These are phyloP conservation scores for Hippoglossus hippoglossus DNA, from an alignment of 2,797 vertebrate genomes.

Conservation along the genomic window DNA sequence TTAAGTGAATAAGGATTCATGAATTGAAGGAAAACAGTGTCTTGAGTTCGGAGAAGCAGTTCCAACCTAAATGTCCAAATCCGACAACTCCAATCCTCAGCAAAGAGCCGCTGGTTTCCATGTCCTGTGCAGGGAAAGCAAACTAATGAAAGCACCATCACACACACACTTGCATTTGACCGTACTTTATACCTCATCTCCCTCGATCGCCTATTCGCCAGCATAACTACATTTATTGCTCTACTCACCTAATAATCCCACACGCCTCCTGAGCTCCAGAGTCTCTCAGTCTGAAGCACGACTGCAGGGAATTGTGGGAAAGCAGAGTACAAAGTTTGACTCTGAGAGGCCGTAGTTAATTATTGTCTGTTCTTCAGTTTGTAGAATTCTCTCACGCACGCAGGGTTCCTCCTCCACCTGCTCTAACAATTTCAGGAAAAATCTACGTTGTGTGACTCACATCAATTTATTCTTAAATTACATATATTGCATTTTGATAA, in stretches of 20 bases:
- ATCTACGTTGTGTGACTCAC: not conserved
- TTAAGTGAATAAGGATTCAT: not conserved
- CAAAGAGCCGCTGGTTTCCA: slow-evolving; percentile 60
- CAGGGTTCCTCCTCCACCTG: too few species aligned
- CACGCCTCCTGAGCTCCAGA: slow-evolving; percentile 13
- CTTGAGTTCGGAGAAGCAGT: not conserved
- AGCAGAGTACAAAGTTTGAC: slow-evolving; percentile 78
- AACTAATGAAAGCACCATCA: slow-evolving; percentile 23
- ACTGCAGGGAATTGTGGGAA: slow-evolving; percentile 49
- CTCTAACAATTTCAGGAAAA: not conserved
- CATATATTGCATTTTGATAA: not conserved
- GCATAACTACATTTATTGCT: slow-evolving; percentile 52
- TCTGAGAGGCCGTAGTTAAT: slow-evolving; percentile 74
- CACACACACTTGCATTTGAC: slow-evolving; percentile 15
- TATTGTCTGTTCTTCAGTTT: slow-evolving; percentile 60
- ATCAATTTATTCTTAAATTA: not conserved
- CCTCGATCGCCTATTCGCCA: not conserved
- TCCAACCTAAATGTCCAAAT: slow-evolving; percentile 85
- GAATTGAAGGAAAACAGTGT: slow-evolving; percentile 2
- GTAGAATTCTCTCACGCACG: not conserved
- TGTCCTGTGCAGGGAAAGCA: slow-evolving; percentile 57
- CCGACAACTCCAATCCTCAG: slow-evolving; percentile 83
- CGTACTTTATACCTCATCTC: slow-evolving; percentile 21
- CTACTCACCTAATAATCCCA: slow-evolving; percentile 62
- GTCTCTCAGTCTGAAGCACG: slow-evolving; percentile 14